Conservation (phyloP, 1,140 invertebrate genomes). For the Ganaspis sp. region DNA sequence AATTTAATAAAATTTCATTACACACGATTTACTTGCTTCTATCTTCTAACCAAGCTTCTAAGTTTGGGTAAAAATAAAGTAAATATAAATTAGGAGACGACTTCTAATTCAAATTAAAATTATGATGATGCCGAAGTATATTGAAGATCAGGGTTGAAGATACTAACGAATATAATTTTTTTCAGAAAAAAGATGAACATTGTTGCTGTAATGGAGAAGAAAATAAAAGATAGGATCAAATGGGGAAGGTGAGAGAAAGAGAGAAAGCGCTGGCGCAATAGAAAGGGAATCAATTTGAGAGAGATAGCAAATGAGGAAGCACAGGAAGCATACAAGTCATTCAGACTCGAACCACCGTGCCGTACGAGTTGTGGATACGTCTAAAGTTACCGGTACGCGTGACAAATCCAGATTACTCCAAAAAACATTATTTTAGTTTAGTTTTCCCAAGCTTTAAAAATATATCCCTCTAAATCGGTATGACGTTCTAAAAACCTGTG, state of each 20-base stretch:
- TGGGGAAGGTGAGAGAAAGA: slow-evolving; percentile 36
- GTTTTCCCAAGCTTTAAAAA: neutral
- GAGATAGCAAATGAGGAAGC: slow-evolving; percentile 38
- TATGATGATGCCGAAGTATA: too few relatives aligned
- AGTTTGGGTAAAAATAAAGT: too few relatives aligned
- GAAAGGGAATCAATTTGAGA: neutral
- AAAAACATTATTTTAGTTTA: slow-evolving; percentile 32
- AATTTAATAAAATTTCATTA: too few relatives aligned
- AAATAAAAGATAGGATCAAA: slow-evolving; percentile 3
- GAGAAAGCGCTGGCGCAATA: slow-evolving; percentile 30
- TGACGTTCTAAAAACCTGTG: slow-evolving; percentile 19
- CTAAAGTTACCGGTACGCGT: slow-evolving; percentile 49
- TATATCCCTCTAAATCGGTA: neutral
- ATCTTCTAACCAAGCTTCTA: too few relatives aligned
- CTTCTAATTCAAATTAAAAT: too few relatives aligned
- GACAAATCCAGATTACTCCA: slow-evolving; percentile 34
- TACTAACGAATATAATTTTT: too few relatives aligned
- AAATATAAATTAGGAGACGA: too few relatives aligned
- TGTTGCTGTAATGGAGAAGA: neutral
- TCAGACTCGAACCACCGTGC: slow-evolving; percentile 61
- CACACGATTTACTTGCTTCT: too few relatives aligned
- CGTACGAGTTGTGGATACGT: slow-evolving; percentile 53
- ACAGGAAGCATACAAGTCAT: slow-evolving; percentile 54
- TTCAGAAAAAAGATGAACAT: too few relatives aligned
- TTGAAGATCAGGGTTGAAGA: too few relatives aligned